Evolutionary conservation across 1,140 invertebrate genomes (phyloP).

Genomic region (Drosophila miranda): DNA sequence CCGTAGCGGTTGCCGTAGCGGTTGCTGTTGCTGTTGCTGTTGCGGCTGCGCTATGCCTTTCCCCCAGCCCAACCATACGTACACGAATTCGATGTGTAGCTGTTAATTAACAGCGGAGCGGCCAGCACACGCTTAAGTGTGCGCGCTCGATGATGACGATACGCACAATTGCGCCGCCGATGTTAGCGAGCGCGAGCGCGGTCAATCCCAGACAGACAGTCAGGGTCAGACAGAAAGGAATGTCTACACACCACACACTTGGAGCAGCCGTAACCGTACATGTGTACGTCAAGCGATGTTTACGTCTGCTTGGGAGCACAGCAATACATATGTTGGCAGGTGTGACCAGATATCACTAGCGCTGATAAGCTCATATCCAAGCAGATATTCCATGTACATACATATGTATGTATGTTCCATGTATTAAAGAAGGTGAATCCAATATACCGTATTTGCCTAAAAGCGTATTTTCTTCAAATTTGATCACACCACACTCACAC

Average conservation of each 20-base stretch:
- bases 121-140: constrained; percentile 45
- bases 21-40: background rate
- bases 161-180: no score
- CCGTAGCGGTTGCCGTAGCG: background rate
- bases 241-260: constrained; percentile 30
- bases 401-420: no score
- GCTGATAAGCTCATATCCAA: constrained; percentile 1
- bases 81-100: constrained; percentile 21
- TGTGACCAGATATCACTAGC: constrained; percentile 8
- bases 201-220: constrained; percentile 50
- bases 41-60: constrained; percentile 16
- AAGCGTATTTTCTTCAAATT: constrained; percentile 49
- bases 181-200: constrained; percentile 4
- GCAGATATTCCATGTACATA: no score
- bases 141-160: no score
- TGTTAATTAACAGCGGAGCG: constrained; percentile 46
- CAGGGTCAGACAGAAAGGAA: constrained; percentile 43
- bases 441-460: constrained; percentile 46
- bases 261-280: no score
- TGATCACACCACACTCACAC: constrained; percentile 46
- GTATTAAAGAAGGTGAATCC: constrained; percentile 5
- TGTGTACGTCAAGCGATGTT: no score
- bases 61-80: background rate
- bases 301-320: background rate
- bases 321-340: constrained; percentile 23